phyloP scores from a whole-genome alignment of 2,888 invertebrate genomes.

The Tuberolachnus salignus region DNA sequence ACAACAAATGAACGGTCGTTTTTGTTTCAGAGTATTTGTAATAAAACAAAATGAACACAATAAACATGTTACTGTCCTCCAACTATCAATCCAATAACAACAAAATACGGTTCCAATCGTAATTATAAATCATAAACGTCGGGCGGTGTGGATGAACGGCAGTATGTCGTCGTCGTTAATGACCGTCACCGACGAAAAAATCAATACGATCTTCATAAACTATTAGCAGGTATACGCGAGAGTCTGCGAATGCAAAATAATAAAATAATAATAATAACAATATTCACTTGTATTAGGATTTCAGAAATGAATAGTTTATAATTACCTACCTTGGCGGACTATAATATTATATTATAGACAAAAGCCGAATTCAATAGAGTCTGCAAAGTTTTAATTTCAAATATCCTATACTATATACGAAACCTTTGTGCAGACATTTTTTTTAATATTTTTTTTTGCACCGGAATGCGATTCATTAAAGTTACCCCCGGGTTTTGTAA shows the following conservation, averaged over 20 bases:
- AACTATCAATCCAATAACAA: no score
- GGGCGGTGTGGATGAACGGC: no score
- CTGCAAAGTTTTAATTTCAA: slow-evolving; percentile 42
- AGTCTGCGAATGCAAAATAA: background rate
- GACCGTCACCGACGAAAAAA: no score
- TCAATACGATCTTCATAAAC: no score
- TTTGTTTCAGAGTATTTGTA: no score
- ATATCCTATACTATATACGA: background rate
- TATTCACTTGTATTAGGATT: background rate
- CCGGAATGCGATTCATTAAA: slow-evolving; percentile 16
- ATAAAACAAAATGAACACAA: no score
- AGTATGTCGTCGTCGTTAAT: no score
- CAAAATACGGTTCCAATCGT: no score
- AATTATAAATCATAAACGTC: background rate
- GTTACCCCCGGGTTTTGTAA: slow-evolving; percentile 11
- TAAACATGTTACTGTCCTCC: no score
- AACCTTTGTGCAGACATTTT: slow-evolving; percentile 27
- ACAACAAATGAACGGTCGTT: no score
- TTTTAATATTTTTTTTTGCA: no score
- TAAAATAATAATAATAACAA: background rate
- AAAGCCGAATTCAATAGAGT: slow-evolving; percentile 19
- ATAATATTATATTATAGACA: background rate
- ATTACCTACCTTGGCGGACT: slow-evolving; percentile 24
- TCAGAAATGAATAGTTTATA: slow-evolving; percentile 29
- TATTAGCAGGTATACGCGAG: background rate